Evolutionary conservation across 2,888 invertebrate genomes (phyloP).

Genomic region (Drosophila cracens): DNA sequence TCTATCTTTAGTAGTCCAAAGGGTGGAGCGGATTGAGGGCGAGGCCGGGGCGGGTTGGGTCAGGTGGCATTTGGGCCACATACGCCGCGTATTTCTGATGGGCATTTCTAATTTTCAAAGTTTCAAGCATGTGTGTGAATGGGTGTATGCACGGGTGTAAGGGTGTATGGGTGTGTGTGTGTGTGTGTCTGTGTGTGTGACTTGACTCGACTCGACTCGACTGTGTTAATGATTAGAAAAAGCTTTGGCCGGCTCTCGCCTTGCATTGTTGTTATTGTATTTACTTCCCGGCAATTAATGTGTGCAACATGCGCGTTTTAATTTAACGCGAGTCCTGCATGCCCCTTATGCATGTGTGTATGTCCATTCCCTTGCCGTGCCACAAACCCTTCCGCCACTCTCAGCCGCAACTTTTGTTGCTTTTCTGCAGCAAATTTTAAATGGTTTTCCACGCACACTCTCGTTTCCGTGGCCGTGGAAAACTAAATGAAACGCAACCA

Average conservation of each 20-base stretch:
- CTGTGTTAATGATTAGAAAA: constrained; percentile 84
- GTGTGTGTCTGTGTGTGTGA: constrained; percentile 36
- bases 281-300: constrained; percentile 80
- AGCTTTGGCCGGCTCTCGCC: constrained; percentile 53
- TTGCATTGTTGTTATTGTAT: constrained; percentile 50
- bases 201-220: constrained; percentile 56
- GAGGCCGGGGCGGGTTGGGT: constrained; percentile 6
- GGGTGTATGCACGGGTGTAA: constrained; percentile 3
- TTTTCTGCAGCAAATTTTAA: constrained; percentile 71
- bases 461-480: constrained; percentile 9
- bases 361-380: constrained; percentile 27
- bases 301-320: constrained; percentile 80
- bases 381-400: constrained; percentile 32
- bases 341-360: neutral
- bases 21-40: constrained; percentile 20
- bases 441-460: constrained; percentile 61
- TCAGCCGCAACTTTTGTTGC: constrained; percentile 63
- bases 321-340: constrained; percentile 54
- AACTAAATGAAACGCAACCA: constrained; percentile 71
- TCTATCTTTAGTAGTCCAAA: constrained; percentile 40
- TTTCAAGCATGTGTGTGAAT: constrained; percentile 59
- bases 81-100: constrained; percentile 75
- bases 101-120: constrained; percentile 83
- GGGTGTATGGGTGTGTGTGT: constrained; percentile 7
- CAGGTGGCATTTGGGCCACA: constrained; percentile 32